Evolutionary conservation across 2,888 invertebrate species (phyloP).

Genomic region (Melanchra persicariae): DNA sequence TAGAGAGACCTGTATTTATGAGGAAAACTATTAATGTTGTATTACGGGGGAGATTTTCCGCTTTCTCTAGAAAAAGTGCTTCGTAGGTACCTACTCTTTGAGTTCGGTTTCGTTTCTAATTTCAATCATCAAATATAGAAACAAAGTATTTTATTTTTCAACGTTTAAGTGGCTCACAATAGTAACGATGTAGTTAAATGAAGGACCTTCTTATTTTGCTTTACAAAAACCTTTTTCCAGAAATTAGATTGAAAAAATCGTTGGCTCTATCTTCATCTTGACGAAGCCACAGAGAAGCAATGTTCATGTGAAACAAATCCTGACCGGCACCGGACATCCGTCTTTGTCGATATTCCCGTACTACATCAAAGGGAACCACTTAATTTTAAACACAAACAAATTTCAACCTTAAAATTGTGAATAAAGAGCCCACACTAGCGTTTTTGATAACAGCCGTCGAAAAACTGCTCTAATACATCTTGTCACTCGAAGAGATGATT

Average conservation of each 20-base stretch:
- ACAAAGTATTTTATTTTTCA: not conserved
- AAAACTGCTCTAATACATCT: conserved; percentile 84
- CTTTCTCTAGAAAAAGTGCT: conserved; percentile 1
- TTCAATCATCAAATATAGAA: not conserved
- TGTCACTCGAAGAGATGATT: conserved; percentile 84
- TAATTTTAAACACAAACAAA: conserved; percentile 74
- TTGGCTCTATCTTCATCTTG: conserved; percentile 65
- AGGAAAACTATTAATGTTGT: conserved; percentile 8
- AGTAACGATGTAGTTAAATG: not conserved
- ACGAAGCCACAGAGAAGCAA: conserved; percentile 77
- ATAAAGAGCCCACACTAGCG: conserved; percentile 68
- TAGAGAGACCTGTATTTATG: conserved; percentile 18
- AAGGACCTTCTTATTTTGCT: not conserved
- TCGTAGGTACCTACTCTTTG: not conserved
- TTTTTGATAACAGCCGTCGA: conserved; percentile 66
- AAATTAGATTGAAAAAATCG: conserved; percentile 18
- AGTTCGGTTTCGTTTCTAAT: not conserved
- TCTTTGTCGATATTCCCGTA: conserved; percentile 90
- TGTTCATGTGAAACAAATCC: conserved; percentile 89
- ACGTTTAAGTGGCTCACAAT: too few species aligned
- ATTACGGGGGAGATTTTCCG: not conserved
- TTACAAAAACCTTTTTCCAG: not conserved
- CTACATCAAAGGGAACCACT: conserved; percentile 88
- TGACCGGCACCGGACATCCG: conserved; percentile 91
- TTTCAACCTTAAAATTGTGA: conserved; percentile 79